phyloP scores from a whole-genome alignment of 1,140 invertebrate species.

The Trichoplusia ni region DNA sequence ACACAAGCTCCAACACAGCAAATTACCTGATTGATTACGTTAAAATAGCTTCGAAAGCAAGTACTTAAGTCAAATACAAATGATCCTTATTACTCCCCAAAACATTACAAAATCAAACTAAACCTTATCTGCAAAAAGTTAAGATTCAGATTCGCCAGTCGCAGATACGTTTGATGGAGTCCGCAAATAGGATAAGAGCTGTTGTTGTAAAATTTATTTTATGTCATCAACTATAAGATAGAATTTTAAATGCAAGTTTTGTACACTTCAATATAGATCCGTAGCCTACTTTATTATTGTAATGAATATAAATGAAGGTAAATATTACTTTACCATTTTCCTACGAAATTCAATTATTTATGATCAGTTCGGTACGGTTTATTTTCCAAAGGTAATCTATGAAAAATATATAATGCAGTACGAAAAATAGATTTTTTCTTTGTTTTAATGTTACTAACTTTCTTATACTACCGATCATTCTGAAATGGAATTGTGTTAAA shows the following conservation, averaged over 20 bases:
- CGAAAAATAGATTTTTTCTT: neutral
- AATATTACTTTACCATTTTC: constrained; percentile 48
- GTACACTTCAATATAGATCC: constrained; percentile 28
- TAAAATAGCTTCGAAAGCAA: constrained; percentile 28
- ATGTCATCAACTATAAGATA: neutral
- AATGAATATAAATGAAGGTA: constrained; percentile 56
- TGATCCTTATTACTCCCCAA: constrained; percentile 5
- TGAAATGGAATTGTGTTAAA: too few relatives aligned
- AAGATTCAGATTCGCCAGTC: neutral
- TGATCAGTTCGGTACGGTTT: constrained; percentile 21
- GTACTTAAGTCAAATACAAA: constrained; percentile 22
- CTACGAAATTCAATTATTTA: constrained; percentile 43
- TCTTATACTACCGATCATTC: too few relatives aligned
- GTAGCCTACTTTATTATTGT: constrained; percentile 49
- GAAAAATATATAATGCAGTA: constrained; percentile 1
- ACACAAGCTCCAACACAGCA: constrained; percentile 1
- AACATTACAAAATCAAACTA: neutral
- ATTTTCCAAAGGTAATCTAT: constrained; percentile 7
- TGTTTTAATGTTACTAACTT: neutral
- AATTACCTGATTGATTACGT: constrained; percentile 29
- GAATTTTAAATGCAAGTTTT: neutral
- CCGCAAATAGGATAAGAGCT: constrained; percentile 5
- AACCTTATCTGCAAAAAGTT: neutral
- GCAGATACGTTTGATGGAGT: constrained; percentile 21
- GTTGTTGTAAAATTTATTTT: constrained; percentile 14